Evolutionary conservation across 2,113 vertebrate genomes (phyloP).

Genomic region (Microtus oregoni): DNA sequence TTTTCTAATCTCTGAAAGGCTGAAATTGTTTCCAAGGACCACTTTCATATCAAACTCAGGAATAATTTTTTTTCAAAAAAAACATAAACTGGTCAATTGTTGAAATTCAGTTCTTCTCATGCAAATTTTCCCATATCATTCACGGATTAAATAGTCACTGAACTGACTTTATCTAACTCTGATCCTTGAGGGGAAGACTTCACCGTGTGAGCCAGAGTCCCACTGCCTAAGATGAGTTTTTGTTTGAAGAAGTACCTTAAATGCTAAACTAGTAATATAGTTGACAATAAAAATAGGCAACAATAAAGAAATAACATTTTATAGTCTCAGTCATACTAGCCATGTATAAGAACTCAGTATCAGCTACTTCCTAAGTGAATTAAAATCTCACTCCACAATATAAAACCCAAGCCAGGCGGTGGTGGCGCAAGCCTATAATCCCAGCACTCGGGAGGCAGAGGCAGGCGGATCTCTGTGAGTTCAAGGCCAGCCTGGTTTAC

Average conservation of each 20-base stretch:
- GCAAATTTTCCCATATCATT: too few species aligned
- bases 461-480: too few species aligned
- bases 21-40: not conserved
- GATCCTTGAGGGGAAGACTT: not conserved
- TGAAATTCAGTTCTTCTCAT: constrained; percentile 33
- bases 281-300: not conserved
- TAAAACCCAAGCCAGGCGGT: not conserved
- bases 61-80: not conserved
- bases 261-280: not conserved
- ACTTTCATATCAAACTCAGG: not conserved
- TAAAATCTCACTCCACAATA: not conserved
- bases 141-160: not conserved
- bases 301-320: not conserved
- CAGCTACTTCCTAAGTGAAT: not conserved
- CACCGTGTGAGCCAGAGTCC: not conserved
- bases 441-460: too few species aligned
- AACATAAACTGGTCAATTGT: not conserved
- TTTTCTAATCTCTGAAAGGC: constrained; percentile 8
- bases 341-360: not conserved
- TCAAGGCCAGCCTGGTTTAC: too few species aligned
- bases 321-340: not conserved
- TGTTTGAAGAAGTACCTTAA: not conserved
- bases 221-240: not conserved
- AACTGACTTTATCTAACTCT: constrained; percentile 45
- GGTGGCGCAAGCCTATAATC: too few species aligned